Evolutionary conservation across 2,797 vertebrate genomes (phyloP), one percentile per base, ranked within the genome.

Genomic region (Eidolon dupreanum): DNA sequence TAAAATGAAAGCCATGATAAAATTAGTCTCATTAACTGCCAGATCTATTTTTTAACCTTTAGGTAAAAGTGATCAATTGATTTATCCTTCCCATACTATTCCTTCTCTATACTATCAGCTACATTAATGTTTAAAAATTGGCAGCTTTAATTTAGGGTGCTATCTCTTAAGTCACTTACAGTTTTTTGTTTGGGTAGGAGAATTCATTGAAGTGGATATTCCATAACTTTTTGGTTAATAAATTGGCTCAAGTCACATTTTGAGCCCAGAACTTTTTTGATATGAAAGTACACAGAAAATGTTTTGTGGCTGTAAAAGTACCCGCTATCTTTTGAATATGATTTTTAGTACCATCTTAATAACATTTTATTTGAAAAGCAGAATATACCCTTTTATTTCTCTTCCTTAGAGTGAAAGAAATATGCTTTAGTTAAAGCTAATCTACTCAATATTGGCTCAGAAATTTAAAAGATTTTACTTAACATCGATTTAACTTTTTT

Each of bases 391-490:
- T 82, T 51, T 36, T 63, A 86, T 93, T 83, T 95, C 65, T 46
- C 74, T 82, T 90, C 90, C 43, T 95, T 41, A 84, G 26, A 79
- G 6, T 53, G 73, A 61, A 61, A 93, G 28, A 66, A 15, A 87
- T 38, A 90, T 38, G 57, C 13, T 90, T 90, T 90, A 88, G 63
- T 78, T 81, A 96, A 90, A 90, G 49, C 26, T 78, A 94, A 91
- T 89, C 88, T 70, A 65, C 9, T 92, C 41, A 88, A 22, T 49
- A 65, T 16, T 87, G 22, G 49, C 59, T 92, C 33, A 28, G 46
- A 92, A 84, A 94, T 61, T 49, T 93, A 77, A 75, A 96, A 70
- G 49, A 49, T 74, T 95, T 81, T 86, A 84, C 8, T 81, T 75
- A 88, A 75, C 0, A 3, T 55, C 83, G 89, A 89, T 41, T 86